Evolutionary conservation across 2,797 vertebrate genomes (phyloP).

Genomic region (Percopsis omiscomaycus): DNA sequence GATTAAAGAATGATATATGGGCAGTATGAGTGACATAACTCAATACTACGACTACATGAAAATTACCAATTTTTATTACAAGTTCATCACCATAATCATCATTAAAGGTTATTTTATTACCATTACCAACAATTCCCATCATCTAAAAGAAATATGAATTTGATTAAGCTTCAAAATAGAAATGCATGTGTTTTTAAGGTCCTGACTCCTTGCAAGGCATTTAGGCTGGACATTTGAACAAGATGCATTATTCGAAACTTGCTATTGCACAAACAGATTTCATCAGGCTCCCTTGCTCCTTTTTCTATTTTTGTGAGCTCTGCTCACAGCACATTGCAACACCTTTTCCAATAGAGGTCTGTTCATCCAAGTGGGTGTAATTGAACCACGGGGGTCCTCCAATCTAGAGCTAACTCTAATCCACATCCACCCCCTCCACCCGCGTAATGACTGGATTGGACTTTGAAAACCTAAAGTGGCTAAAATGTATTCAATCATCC

Average conservation of each 20-base stretch:
- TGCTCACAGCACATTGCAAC: conserved; percentile 13
- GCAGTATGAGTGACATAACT: too few relatives aligned
- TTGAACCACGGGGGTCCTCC: conserved; percentile 40
- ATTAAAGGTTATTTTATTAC: too few relatives aligned
- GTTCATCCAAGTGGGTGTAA: conserved; percentile 43
- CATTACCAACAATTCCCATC: too few relatives aligned
- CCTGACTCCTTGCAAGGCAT: background rate
- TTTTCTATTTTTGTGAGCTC: conserved; percentile 20
- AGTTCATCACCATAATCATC: too few relatives aligned
- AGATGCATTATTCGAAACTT: conserved; percentile 5
- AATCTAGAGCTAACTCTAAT: conserved; percentile 39
- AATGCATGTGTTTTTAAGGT: background rate
- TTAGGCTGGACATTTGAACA: background rate
- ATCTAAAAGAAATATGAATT: background rate
- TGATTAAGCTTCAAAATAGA: too few relatives aligned
- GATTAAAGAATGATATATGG: background rate
- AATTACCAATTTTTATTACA: too few relatives aligned
- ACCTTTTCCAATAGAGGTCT: conserved; percentile 34
- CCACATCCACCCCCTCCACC: conserved; percentile 6
- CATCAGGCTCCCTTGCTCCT: conserved; percentile 5
- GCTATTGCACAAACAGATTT: conserved; percentile 22
- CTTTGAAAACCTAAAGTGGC: conserved; percentile 50
- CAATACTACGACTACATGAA: too few relatives aligned
- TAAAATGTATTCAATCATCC: conserved; percentile 44
- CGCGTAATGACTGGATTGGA: conserved; percentile 32